These are phyloP conservation scores for Ephialtes manifestator DNA, from an alignment of 2,888 invertebrate genomes.

Conservation along the genomic window DNA sequence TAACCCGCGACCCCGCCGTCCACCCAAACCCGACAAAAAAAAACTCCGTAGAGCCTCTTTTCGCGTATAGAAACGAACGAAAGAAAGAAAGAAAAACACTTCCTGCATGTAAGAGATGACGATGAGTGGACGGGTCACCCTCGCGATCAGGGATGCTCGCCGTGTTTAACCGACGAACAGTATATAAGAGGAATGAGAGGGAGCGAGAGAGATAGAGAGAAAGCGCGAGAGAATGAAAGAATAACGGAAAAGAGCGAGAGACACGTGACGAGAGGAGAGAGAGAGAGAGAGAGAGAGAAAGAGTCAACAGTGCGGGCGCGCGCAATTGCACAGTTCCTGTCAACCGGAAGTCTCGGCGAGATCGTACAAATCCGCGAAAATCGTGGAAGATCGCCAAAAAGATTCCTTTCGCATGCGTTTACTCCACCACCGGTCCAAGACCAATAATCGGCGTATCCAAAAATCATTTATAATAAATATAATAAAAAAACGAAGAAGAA, in stretches of 20 bases:
- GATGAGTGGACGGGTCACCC: conserved; percentile 83
- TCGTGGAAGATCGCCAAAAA: conserved; percentile 61
- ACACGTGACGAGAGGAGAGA: conserved; percentile 16
- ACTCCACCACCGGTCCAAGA: conserved; percentile 54
- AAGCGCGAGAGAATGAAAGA: conserved; percentile 51
- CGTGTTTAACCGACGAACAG: conserved; percentile 64
- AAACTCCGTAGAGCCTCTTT: conserved; percentile 71
- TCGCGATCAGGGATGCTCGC: conserved; percentile 68
- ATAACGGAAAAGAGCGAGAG: conserved; percentile 48
- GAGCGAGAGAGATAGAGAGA: conserved; percentile 43
- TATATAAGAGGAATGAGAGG: conserved; percentile 58
- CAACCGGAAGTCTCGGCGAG: conserved; percentile 67
- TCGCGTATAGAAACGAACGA: conserved; percentile 66
- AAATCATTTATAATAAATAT: conserved; percentile 25
- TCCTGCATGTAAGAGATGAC: conserved; percentile 81
- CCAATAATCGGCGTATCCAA: conserved; percentile 58
- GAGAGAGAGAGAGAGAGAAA: conserved; percentile 50
- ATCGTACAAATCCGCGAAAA: conserved; percentile 69
- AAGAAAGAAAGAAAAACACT: conserved; percentile 82
- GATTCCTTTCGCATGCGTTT: conserved; percentile 66
- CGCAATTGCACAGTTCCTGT: conserved; percentile 63
- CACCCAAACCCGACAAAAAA: conserved; percentile 71
- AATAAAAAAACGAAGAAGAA: too few relatives aligned
- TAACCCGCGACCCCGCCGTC: conserved; percentile 67
- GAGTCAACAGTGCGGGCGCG: conserved; percentile 50